Percentiles rank a stretch among this genome's conserved stretches.
Evolutionary conservation across 2,797 vertebrate species (phyloP).

Genomic region (Spheniscus humboldti): DNA sequence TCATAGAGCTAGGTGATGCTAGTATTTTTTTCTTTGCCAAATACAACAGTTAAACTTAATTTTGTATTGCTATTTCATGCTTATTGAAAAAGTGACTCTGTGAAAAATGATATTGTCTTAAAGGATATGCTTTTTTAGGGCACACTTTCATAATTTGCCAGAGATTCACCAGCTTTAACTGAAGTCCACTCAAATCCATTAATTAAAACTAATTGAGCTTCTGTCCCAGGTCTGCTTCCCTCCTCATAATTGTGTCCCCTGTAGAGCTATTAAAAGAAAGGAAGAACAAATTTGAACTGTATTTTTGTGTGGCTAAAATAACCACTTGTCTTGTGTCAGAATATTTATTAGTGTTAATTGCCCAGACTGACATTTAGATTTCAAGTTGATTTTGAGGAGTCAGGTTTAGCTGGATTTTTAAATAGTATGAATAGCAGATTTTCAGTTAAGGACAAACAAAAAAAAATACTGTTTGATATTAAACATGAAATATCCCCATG

Average conservation of each 20-base stretch:
- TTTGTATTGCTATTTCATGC: background rate
- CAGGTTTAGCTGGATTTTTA: background rate
- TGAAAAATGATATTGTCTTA: background rate
- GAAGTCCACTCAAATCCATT: background rate
- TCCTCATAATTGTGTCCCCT: background rate
- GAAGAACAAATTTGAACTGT: background rate
- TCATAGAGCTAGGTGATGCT: background rate
- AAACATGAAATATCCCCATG: background rate
- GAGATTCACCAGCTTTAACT: background rate
- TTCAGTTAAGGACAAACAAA: background rate
- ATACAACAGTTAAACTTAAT: background rate
- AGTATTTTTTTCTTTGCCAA: background rate
- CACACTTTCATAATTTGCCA: background rate
- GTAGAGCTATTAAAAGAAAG: background rate
- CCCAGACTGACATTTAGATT: background rate
- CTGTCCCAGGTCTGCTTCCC: background rate
- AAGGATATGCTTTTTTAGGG: background rate
- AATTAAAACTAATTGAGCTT: background rate
- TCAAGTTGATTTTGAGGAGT: background rate
- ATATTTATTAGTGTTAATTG: background rate
- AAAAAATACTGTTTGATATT: background rate
- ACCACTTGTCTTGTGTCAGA: background rate
- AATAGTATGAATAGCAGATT: background rate
- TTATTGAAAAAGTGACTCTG: background rate
- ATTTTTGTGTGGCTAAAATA: background rate